Evolutionary conservation across 2,888 invertebrate species (phyloP).

Genomic region (Scaptomyza parva): DNA sequence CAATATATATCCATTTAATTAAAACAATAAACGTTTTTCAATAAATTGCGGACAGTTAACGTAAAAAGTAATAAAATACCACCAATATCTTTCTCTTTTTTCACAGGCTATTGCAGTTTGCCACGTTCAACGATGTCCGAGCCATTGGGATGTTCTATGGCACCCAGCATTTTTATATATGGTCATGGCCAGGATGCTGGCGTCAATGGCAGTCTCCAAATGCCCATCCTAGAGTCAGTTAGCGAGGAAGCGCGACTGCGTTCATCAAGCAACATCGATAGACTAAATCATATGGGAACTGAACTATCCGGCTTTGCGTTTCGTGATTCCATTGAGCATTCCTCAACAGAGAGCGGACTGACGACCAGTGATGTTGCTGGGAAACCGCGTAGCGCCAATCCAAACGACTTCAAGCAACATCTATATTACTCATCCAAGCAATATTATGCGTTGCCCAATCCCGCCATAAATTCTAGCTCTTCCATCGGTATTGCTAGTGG

Average conservation of each 20-base stretch:
- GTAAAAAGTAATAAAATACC: too few species aligned
- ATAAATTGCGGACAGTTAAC: too few species aligned
- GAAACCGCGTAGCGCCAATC: conserved; percentile 52
- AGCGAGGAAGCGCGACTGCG: conserved; percentile 87
- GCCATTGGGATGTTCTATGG: conserved; percentile 86
- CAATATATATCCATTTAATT: too few species aligned
- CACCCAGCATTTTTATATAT: conserved; percentile 85
- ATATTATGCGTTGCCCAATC: conserved; percentile 70
- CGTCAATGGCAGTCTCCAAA: conserved; percentile 68
- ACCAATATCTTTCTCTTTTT: background rate
- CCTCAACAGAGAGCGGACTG: conserved; percentile 91
- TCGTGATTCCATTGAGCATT: conserved; percentile 91
- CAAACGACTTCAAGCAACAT: conserved; percentile 67
- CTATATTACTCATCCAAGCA: conserved; percentile 71
- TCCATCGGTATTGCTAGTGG: conserved; percentile 49
- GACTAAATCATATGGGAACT: conserved; percentile 61
- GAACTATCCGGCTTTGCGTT: conserved; percentile 87
- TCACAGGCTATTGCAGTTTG: conserved; percentile 92
- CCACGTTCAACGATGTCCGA: conserved; percentile 94
- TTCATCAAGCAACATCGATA: conserved; percentile 82
- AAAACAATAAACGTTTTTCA: too few species aligned
- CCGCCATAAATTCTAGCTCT: conserved; percentile 74
- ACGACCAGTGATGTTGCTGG: conserved; percentile 74
- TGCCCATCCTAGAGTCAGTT: conserved; percentile 87
- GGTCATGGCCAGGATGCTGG: conserved; percentile 80